phyloP scores from a whole-genome alignment of 2,113 vertebrate species.

The Protobothrops flavoviridis region DNA sequence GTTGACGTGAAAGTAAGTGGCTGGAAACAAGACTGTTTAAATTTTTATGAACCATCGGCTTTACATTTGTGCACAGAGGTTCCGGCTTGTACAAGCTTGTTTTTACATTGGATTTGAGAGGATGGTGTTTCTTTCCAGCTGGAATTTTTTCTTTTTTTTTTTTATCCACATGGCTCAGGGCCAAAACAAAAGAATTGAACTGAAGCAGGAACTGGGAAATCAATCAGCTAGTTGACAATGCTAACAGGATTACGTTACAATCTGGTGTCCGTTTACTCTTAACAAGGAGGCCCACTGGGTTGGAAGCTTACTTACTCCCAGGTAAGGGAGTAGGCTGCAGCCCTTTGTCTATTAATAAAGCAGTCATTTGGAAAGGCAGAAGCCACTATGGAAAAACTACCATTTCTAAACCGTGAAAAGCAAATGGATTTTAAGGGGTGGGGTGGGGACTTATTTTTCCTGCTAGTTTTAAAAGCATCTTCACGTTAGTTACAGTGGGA shows the following conservation, averaged over 20 bases:
- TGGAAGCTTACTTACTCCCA: background rate
- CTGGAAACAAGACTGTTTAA: background rate
- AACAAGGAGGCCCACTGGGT: background rate
- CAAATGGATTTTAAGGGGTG: background rate
- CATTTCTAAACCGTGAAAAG: background rate
- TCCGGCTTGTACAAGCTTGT: background rate
- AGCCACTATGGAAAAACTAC: background rate
- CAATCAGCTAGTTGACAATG: background rate
- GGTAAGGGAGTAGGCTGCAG: background rate
- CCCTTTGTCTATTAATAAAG: background rate
- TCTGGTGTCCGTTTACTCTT: background rate
- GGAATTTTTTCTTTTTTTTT: background rate
- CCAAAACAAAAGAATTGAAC: background rate
- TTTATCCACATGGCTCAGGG: background rate
- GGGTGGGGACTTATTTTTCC: background rate
- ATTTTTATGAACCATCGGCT: background rate
- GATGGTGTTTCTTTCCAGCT: background rate
- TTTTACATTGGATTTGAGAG: conserved; percentile 6
- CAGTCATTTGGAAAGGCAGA: background rate
- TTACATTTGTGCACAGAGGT: background rate
- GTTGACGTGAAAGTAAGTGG: background rate
- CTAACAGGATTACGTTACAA: background rate
- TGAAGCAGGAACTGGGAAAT: background rate
- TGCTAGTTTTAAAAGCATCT: background rate
- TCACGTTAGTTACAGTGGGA: background rate